Evolutionary conservation across 2,113 vertebrate genomes (phyloP).

Genomic region (Rhinopomastus cyanomelas): DNA sequence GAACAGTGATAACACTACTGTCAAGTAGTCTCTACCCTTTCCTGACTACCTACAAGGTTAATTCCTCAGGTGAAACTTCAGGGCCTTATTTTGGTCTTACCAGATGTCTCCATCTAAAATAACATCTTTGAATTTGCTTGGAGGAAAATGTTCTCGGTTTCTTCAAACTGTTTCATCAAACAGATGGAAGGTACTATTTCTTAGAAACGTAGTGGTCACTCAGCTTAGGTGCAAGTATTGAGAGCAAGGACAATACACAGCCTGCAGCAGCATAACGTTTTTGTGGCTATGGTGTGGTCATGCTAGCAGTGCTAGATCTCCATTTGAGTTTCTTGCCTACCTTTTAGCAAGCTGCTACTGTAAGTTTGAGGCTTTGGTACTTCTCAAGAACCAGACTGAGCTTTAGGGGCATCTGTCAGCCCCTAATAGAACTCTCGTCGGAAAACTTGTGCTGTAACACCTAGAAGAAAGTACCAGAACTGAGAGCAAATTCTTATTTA

Average conservation of each 20-base stretch:
- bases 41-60: background rate
- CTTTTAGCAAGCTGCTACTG: background rate
- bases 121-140: background rate
- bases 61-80: background rate
- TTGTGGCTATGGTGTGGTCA: background rate
- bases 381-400: background rate
- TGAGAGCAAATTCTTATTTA: background rate
- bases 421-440: background rate
- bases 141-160: background rate
- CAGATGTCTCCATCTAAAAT: background rate
- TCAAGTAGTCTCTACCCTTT: background rate
- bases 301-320: background rate
- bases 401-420: background rate
- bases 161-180: background rate
- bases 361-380: background rate
- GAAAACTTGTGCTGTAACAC: accelerated
- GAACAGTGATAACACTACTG: background rate
- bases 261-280: background rate
- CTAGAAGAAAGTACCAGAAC: background rate
- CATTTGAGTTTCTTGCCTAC: background rate
- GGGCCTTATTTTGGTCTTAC: background rate
- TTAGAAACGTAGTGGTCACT: background rate
- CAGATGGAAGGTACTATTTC: background rate
- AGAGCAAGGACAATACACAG: background rate
- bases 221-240: background rate